Conservation (phyloP, 1,140 invertebrate genomes). For the Sinella curviseta region DNA sequence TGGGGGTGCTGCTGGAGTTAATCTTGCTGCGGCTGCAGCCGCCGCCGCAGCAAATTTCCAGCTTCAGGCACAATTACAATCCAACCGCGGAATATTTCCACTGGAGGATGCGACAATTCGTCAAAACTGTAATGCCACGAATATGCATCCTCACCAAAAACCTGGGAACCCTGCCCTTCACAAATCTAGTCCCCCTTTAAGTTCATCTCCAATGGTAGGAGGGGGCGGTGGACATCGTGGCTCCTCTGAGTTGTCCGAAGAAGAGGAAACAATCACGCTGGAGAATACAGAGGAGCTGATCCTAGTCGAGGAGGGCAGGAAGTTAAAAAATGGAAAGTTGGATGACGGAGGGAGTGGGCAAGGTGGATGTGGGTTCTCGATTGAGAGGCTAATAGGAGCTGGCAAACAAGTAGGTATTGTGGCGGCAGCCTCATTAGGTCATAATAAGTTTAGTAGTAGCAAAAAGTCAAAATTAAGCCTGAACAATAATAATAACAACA, state of each 20-base stretch:
- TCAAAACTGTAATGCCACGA: constrained; percentile 34
- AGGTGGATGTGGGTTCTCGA: constrained; percentile 36
- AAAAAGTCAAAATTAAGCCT: constrained; percentile 17
- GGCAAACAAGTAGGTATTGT: not conserved
- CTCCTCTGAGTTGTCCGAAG: not conserved
- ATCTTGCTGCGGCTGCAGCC: constrained; percentile 54
- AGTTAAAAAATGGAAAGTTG: not conserved
- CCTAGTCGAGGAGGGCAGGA: constrained; percentile 23
- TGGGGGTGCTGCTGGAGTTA: constrained; percentile 51
- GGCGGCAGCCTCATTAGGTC: not conserved
- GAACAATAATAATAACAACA: not conserved
- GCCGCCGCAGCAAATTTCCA: constrained; percentile 47
- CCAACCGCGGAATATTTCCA: constrained; percentile 19
- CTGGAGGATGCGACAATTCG: constrained; percentile 45
- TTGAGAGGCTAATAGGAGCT: constrained; percentile 43
- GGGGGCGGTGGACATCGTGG: not conserved
- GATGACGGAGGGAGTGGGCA: not conserved
- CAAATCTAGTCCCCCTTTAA: constrained; percentile 15
- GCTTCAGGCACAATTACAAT: constrained; percentile 17
- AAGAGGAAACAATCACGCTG: constrained; percentile 13
- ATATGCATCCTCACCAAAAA: constrained; percentile 32
- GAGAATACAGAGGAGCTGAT: constrained; percentile 6
- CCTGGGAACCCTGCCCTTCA: not conserved
- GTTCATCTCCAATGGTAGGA: not conserved
- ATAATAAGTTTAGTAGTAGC: constrained; percentile 9